Evolutionary conservation across 2,888 invertebrate genomes (phyloP), one percentile per base, ranked within the genome.

Genomic region (Barypeithes pellucidus): DNA sequence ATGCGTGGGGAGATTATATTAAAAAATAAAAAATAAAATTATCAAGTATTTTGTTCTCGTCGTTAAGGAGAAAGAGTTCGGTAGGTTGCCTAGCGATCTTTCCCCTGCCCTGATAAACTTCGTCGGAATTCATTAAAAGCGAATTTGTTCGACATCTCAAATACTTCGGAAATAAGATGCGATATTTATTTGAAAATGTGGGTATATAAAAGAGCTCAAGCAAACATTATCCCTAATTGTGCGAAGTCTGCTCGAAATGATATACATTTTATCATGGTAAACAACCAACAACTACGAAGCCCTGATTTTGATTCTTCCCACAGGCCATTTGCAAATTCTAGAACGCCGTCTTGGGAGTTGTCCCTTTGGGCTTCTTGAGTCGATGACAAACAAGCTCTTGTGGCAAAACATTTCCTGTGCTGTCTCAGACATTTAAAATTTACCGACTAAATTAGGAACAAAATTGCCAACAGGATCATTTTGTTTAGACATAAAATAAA

Each of bases 251-350:
- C 8, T 8, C 8, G 33, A 8, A 33, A 11, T 39, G 2, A 39
- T 11, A 39, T 7, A 39, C 3, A 39, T 39, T 11, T 45, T n/a
- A 16, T 45, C 16, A 18, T 57, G 7, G 22, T 41, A 60, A 60
- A 60, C 41, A 41, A 20, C 9, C 12, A 60, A 20, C 39, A 39
- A 39, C 47, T 50, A 22, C 22, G 22, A 18, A 39, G 39, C n/a
- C 12, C 11, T 33, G 18, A 41, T 41, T 60, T 20, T 60, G 20
- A 41, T 41, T 60, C 12, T 16, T 60, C 60, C 20, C 36, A 12
- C 41, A 60, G 12, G 22, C 41, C 36, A 60, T 60, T 60, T 60
- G 39, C 20, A 39, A 41, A 60, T 41, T 41, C 60, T 22, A 18
- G 22, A 60, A 41, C 20, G 41, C 12, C 39, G 41, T 41, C 20